Base-by-base conservation (phyloP, 2,888 invertebrate genomes). In the Leptothorax acervorum region DNA sequence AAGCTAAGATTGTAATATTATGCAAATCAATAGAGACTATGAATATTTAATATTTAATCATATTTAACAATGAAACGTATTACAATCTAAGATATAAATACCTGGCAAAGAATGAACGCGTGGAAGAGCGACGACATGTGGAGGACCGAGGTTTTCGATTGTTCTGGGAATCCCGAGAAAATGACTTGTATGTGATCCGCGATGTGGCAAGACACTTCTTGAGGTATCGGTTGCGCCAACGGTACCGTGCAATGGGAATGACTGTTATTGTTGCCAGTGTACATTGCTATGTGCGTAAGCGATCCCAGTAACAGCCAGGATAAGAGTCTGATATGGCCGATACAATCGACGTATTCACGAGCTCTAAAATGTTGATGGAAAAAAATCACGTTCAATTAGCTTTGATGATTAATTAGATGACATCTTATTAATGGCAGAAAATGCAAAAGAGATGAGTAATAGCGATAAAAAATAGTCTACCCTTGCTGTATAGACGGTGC, bases 171-270 rank as follows among this genome's bases (percentile, higher is more conserved):
- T 12, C 99, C 99, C 0, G 98, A 97, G 96, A 99, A 97, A 92
- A 99, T 99, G 23, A 98, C 97, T 96, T 99, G 99, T 89, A 99
- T 97, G 94, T 99, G 99, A 95, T 99, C 99, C 62, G 99, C 99
- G 93, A 99, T 98, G 95, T 99, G 98, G 93, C 98, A 98, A 71
- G 98, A 98, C 68, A 98, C 98, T 95, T 99, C 99, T 93, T 99
- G 97, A 5, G 99, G 99, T 89, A 99, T 97, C 0, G 99, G 99
- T 92, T 97, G 97, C 90, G 96, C 96, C 66, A 95, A 92, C n/a
- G 95, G 95, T 63, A 95, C 94, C 85, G 95, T 93, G 81, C 95
- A 93, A 15, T 94, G 93, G 11, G 87, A 88, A 60, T 94, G 93
- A 18, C 89, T 74, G 75, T 92, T 90, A 89, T 90, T 91, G 63